Conservation (phyloP, 2,888 invertebrate species). For the Plagodis pulveraria region DNA sequence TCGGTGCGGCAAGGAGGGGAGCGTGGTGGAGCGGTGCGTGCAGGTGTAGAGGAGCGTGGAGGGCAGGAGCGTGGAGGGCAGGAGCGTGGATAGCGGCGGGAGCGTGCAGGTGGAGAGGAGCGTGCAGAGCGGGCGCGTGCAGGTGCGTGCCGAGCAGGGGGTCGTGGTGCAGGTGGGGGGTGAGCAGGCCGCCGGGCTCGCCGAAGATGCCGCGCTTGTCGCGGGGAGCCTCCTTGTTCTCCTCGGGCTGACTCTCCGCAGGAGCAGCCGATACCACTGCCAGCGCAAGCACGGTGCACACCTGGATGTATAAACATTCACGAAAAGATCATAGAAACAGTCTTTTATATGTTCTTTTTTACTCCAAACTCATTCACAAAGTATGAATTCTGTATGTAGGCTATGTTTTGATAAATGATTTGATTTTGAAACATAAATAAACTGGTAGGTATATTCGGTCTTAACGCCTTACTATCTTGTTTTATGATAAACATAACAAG, state of each 20-base stretch:
- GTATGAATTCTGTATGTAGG: too few species aligned
- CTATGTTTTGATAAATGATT: too few species aligned
- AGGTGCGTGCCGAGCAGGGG: slow-evolving; percentile 29
- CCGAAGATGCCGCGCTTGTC: slow-evolving; percentile 63
- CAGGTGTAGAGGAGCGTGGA: slow-evolving; percentile 27
- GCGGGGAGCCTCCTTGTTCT: slow-evolving; percentile 41
- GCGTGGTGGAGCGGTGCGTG: slow-evolving; percentile 13
- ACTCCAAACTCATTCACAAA: too few species aligned
- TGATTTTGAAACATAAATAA: too few species aligned
- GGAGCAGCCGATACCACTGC: slow-evolving; percentile 49
- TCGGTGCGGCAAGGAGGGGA: not conserved
- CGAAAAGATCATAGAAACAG: too few species aligned
- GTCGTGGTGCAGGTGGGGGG: slow-evolving; percentile 39
- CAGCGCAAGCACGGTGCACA: slow-evolving; percentile 51
- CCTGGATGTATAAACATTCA: slow-evolving; percentile 35
- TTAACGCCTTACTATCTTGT: too few species aligned
- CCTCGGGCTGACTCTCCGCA: not conserved
- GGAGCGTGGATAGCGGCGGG: slow-evolving; percentile 4
- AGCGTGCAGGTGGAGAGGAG: slow-evolving; percentile 23
- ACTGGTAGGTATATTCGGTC: too few species aligned
- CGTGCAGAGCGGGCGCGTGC: slow-evolving; percentile 25
- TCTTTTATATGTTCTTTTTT: too few species aligned
- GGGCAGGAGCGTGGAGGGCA: slow-evolving; percentile 21
- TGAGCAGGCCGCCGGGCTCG: slow-evolving; percentile 51
- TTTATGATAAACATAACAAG: too few species aligned